phyloP scores from a whole-genome alignment of 2,113 vertebrate species.

The Macaca fascicularis region T2T-MFA8v1.1 NC_088384.1:63537501-63538000 shows the following conservation, averaged over 20 bases:
- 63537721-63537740: no score
- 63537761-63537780: background rate
- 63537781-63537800: no score
- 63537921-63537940: background rate
- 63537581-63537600: no score
- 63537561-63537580: background rate
- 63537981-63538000: background rate
- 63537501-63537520: background rate
- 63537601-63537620: accelerated
- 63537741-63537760: background rate
- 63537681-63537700: no score
- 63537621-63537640: background rate
- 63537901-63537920: background rate
- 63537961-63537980: background rate
- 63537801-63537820: background rate
- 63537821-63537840: background rate
- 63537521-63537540: background rate
- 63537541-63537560: background rate
- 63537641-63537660: accelerated
- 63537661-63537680: background rate
- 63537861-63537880: background rate
- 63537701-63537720: no score
- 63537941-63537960: background rate
- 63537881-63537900: background rate
- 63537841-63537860: background rate